Evolutionary conservation across 2,113 vertebrate genomes (phyloP), one percentile per base, ranked within the genome.

Genomic region (Pristiophorus japonicus): DNA sequence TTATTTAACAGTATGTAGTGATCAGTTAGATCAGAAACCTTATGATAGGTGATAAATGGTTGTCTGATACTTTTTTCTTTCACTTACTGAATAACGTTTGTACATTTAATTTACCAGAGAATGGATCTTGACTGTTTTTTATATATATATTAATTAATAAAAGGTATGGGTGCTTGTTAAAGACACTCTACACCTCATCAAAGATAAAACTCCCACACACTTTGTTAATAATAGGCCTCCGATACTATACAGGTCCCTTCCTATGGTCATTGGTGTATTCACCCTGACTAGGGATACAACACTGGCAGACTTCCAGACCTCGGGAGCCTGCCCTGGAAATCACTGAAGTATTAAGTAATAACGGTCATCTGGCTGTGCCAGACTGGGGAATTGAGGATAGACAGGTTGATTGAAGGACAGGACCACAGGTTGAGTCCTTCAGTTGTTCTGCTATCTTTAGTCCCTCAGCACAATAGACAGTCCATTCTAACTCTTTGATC

Each of bases 311-410:
- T 94, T 94, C 65, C 66, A 34, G 45, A 94, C 66, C 24, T 65
- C 16, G 38, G 88, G 88, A 92, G 63, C 12, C 59, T 63, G 88
- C 59, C 59, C 63, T 30, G 24, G 65, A 45, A 67, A 14, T 47
- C 66, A 94, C 42, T 94, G 65, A 94, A 94, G 65, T 94, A 94
- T 94, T 94, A 94, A 70, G 42, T 94, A 94, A 51, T 67, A 94
- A 94, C 12, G 93, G 65, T 73, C 66, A 51, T 67, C 93, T 70
- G 27, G 38, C 38, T 63, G n/a, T 65, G 59, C 62, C 66, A 51
- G 20, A 51, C 93, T 94, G 42, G 38, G 93, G 42, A 73, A 70
- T 70, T 94, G 66, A 70, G 93, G 66, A 47, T 70, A 70, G 93
- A 73, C 66, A 94, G 7, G 45, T 70, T 70, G 65, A 70, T 94